These are phyloP conservation scores for Polyergus mexicanus DNA, from an alignment of 1,140 invertebrate genomes.

Conservation along the genomic window DNA sequence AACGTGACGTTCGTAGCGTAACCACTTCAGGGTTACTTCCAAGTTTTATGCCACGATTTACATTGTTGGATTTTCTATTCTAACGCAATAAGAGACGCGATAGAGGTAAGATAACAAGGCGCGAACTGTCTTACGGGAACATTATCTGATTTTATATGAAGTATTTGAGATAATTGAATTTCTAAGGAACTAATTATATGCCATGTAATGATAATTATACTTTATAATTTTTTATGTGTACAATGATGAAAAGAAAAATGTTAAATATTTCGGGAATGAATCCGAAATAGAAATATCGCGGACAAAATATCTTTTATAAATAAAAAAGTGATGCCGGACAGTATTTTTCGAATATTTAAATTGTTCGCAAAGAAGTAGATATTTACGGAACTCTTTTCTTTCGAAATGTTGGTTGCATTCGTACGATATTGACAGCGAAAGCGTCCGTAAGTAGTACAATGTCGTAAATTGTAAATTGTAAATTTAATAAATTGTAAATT, in stretches of 20 bases:
- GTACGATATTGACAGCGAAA: slow-evolving; percentile 6
- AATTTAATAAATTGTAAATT: slow-evolving; percentile 55
- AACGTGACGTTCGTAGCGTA: not conserved
- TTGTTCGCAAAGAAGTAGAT: slow-evolving; percentile 73
- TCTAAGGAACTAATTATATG: slow-evolving; percentile 47
- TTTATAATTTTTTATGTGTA: slow-evolving; percentile 14
- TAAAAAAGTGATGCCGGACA: slow-evolving; percentile 1
- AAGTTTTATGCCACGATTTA: slow-evolving; percentile 24
- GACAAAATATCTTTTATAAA: not conserved
- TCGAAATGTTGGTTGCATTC: not conserved
- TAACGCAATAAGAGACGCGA: slow-evolving; percentile 30
- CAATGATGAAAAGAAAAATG: slow-evolving; percentile 5
- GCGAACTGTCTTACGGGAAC: slow-evolving; percentile 27
- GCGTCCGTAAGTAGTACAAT: slow-evolving; percentile 20
- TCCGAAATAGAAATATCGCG: slow-evolving; percentile 1
- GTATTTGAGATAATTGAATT: slow-evolving; percentile 47
- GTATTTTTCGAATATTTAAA: slow-evolving; percentile 78
- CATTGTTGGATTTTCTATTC: slow-evolving; percentile 46
- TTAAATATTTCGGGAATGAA: not conserved
- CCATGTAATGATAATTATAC: slow-evolving; percentile 23
- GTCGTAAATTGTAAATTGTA: slow-evolving; percentile 46
- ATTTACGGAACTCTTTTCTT: slow-evolving; percentile 24
- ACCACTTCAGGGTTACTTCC: slow-evolving; percentile 24
- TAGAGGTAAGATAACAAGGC: slow-evolving; percentile 23
- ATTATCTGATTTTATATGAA: slow-evolving; percentile 48